Percentiles rank a stretch among this genome's conserved stretches.
Evolutionary conservation across 2,888 invertebrate genomes (phyloP).

Genomic region (Cheiracanthium punctorium): DNA sequence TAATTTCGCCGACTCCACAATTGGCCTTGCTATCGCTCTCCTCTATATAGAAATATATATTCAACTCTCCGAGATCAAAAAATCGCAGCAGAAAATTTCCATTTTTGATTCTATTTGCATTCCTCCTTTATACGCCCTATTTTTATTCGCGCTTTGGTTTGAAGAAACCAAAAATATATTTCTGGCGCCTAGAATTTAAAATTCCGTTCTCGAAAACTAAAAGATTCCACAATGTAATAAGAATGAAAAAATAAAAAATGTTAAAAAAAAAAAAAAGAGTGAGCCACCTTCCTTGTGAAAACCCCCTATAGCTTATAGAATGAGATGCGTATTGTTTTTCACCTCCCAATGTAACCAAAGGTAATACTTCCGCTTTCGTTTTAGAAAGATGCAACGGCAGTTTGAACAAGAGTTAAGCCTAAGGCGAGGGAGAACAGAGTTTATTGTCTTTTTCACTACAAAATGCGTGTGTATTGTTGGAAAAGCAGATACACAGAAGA

Average conservation of each 20-base stretch:
- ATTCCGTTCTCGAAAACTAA: slow-evolving; percentile 57
- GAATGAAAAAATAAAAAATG: too few relatives aligned
- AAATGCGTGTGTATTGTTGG: neutral
- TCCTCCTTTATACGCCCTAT: slow-evolving; percentile 24
- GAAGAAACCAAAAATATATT: slow-evolving; percentile 36
- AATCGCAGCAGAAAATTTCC: slow-evolving; percentile 62
- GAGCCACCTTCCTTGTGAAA: neutral
- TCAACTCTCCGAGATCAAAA: neutral
- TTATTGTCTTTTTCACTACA: slow-evolving; percentile 47
- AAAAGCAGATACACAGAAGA: neutral
- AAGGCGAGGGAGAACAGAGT: slow-evolving; percentile 14
- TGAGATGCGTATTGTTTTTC: slow-evolving; percentile 50
- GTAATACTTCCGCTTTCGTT: slow-evolving; percentile 46
- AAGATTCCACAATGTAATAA: slow-evolving; percentile 67
- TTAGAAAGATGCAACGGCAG: slow-evolving; percentile 33
- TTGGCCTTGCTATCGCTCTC: neutral
- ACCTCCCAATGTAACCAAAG: slow-evolving; percentile 48
- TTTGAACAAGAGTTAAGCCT: slow-evolving; percentile 59
- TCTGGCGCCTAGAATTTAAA: slow-evolving; percentile 48
- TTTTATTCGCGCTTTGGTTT: slow-evolving; percentile 13
- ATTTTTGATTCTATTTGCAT: slow-evolving; percentile 68
- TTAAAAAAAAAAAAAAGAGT: slow-evolving; percentile 29
- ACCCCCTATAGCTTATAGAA: slow-evolving; percentile 58
- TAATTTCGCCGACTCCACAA: neutral
- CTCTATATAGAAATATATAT: slow-evolving; percentile 5